Conservation (phyloP, 2,797 vertebrate species). For the Clangula hyemalis region DNA sequence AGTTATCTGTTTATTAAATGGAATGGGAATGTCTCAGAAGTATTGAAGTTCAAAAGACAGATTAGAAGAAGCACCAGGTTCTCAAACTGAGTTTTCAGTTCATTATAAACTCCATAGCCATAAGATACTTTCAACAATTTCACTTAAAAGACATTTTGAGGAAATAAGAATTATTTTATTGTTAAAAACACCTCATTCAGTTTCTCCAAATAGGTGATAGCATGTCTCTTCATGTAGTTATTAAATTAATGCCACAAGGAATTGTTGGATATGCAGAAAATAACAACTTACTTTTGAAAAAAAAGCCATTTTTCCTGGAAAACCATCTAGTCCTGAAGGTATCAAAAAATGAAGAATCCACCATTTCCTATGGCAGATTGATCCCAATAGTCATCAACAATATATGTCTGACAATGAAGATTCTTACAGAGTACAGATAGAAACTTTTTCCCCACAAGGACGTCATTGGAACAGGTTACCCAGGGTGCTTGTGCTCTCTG, state of each 20-base stretch:
- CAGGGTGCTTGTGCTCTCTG: neutral
- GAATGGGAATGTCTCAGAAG: neutral
- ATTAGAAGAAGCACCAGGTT: neutral
- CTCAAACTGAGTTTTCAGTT: neutral
- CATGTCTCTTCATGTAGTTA: neutral
- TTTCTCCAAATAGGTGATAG: neutral
- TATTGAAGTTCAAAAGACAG: neutral
- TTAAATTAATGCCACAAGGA: neutral
- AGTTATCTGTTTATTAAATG: neutral
- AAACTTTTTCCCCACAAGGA: accelerated
- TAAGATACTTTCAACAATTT: neutral
- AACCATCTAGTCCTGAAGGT: neutral
- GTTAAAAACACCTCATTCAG: neutral
- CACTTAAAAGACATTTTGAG: neutral
- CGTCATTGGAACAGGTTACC: neutral
- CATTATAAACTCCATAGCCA: neutral
- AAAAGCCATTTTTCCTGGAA: neutral
- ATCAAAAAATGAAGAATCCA: neutral
- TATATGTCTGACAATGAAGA: neutral
- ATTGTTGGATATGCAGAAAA: neutral
- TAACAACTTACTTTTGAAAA: neutral
- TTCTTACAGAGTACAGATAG: neutral
- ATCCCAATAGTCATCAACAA: neutral
- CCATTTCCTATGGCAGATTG: neutral
- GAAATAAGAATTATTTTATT: neutral